Evolutionary conservation across 2,888 invertebrate species (phyloP), one percentile per base, ranked within the genome.

Genomic region (Lathronympha strigana): DNA sequence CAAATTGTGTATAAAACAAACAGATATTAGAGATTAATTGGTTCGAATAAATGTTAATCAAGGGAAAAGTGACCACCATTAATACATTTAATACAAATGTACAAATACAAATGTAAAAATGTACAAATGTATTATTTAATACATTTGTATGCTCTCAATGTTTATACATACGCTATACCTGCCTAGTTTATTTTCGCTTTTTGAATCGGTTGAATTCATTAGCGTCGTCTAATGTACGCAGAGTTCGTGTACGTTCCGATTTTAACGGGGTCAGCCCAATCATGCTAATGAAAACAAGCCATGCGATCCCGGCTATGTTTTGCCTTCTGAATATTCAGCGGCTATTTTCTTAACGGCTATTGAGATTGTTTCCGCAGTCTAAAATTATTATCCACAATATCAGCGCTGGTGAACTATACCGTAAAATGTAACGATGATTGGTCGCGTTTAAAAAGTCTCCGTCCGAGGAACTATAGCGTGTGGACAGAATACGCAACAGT

Each of bases 231-330:
- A 66, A 66, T 60, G 66, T 61, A 54, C 58, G 51, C 58, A 45
- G 55, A 47, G 58, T 55, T 63, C 49, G 60, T 61, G 58, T 75
- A 76, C 75, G 74, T 73, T 67, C 72, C 76, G 75, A 77, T 79
- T 84, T 79, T 80, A 87, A 87, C 80, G 81, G 81, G 89, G 88
- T 87, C 90, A 86, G 81, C 76, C 85, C 89, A 89, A 91, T 90
- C 88, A 89, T 87, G 86, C 82, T 89, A 91, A 89, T 91, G 89
- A 89, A 89, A 90, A 89, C 88, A 86, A 84, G 82, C 84, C 87
- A 86, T 87, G 87, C 88, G 80, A 87, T 83, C 79, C 76, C 73
- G 75, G 74, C 73, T 25, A 79, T 80, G 78, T 81, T 82, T 82
- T 82, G 78, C 82, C 82, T 80, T 73, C 77, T 88, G 87, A 89